Base-by-base conservation (phyloP, 2,797 vertebrate genomes). In the Erpetoichthys calabaricus region DNA sequence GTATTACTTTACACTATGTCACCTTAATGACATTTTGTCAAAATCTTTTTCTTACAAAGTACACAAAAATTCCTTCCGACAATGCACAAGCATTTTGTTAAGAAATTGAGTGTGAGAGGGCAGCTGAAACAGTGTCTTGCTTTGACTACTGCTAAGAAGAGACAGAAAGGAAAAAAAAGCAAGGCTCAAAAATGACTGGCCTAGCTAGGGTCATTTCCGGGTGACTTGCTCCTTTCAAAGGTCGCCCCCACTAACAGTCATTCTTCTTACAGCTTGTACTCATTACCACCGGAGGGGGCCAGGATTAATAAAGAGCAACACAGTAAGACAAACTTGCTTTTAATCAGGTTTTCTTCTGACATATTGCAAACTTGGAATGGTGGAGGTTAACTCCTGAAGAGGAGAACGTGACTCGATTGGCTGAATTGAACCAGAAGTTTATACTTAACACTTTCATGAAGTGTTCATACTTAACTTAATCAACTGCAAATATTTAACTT, bases 11-110 rank as follows among this genome's bases (percentile, higher is more conserved):
- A 87, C 86, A 86, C 80, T 74, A 68, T 85, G 81, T 85, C 83
- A 86, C 74, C 82, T 86, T 83, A 87, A 88, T 86, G 86, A 87
- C 88, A 86, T 75, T 83, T 84, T 83, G 84, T 90, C 86, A 86
- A 70, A 81, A 78, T 79, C 78, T 89, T 85, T 85, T 81, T 87
- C 75, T 78, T 67, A 75, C 67, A 66, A 84, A 74, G 77, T 71
- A 79, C 77, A 75, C 75, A 75, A 71, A 64, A 76, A 81, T 70
- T 80, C 79, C 69, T 72, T 86, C 78, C 82, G 74, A 88, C 84
- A 75, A 76, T 69, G 71, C 72, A 75, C 73, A 72, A 80, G 78
- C 75, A 81, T 80, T 64, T 74, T 73, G 25, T 64, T 59, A 46
- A 71, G 70, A 67, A 63, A 72, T 62, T 77, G 76, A 75, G 75